A percentile compares a stretch with the other conserved stretches of the same genome.
Conservation (phyloP, 2,797 vertebrate genomes). For the Toxotes lorentzi region DNA sequence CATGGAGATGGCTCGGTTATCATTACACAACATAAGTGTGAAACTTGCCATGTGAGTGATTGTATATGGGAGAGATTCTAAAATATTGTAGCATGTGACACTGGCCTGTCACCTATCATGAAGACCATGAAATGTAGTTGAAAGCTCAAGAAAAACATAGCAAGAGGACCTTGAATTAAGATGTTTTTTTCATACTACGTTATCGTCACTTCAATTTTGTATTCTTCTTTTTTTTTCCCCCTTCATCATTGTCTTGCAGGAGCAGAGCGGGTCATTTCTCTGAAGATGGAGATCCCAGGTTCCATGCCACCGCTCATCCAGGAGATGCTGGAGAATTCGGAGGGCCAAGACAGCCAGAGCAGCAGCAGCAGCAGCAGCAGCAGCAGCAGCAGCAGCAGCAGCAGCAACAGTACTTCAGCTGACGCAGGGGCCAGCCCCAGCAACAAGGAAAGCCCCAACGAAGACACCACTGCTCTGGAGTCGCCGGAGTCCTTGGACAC, state of each 20-base stretch:
- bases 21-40: background rate
- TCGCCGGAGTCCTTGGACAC: conserved; percentile 67
- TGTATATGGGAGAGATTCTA: background rate
- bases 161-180: no score
- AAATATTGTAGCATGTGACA: background rate
- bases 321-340: conserved; percentile 99
- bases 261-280: conserved; percentile 97
- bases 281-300: conserved; percentile 99
- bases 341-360: conserved; percentile 92
- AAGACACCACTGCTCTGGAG: conserved; percentile 43
- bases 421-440: conserved; percentile 32
- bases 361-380: conserved; percentile 48
- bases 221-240: background rate
- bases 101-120: background rate
- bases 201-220: background rate
- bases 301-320: conserved; percentile 98
- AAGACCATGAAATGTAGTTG: background rate
- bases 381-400: conserved; percentile 33
- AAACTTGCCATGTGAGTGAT: background rate
- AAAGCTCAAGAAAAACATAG: no score
- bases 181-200: no score
- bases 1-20: background rate
- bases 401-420: conserved; percentile 4
- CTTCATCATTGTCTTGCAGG: conserved; percentile 78
- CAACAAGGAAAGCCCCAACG: conserved; percentile 50